Evolutionary conservation across 2,888 invertebrate genomes (phyloP).

Genomic region (Epistrophe eligans): DNA sequence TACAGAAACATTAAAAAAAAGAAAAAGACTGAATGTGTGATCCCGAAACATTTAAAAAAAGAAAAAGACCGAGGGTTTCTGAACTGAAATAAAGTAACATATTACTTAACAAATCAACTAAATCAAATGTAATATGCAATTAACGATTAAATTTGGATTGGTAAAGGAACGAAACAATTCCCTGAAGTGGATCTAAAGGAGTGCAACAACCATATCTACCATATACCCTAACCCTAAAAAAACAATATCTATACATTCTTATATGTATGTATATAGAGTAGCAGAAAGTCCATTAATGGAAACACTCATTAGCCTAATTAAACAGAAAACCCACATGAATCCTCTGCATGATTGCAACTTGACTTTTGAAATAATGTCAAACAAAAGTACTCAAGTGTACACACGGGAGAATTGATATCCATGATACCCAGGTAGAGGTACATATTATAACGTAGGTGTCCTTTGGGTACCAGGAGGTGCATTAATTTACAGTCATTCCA

Average conservation of each 20-base stretch:
- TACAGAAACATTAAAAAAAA: no score
- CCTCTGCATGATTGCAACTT: conserved; percentile 69
- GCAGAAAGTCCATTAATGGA: conserved; percentile 52
- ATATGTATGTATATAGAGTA: neutral
- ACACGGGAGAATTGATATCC: conserved; percentile 19
- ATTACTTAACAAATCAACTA: neutral
- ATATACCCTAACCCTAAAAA: neutral
- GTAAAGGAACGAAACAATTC: neutral
- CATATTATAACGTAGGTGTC: no score
- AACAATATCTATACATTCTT: conserved; percentile 12
- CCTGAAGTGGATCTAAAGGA: neutral
- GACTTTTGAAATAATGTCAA: conserved; percentile 68
- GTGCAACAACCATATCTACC: no score
- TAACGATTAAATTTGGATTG: neutral
- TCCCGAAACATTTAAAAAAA: no score
- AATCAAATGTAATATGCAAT: conserved; percentile 18
- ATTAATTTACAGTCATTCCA: conserved; percentile 72
- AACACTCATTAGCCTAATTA: conserved; percentile 74
- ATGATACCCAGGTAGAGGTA: neutral
- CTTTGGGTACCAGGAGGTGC: conserved; percentile 33
- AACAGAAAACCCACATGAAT: conserved; percentile 68
- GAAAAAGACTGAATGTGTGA: no score
- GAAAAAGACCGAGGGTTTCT: no score
- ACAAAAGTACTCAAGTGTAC: conserved; percentile 63
- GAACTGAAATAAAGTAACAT: no score